Base-by-base conservation (phyloP, 2,888 invertebrate species). In the Mesopsocus fuscifrons region DNA sequence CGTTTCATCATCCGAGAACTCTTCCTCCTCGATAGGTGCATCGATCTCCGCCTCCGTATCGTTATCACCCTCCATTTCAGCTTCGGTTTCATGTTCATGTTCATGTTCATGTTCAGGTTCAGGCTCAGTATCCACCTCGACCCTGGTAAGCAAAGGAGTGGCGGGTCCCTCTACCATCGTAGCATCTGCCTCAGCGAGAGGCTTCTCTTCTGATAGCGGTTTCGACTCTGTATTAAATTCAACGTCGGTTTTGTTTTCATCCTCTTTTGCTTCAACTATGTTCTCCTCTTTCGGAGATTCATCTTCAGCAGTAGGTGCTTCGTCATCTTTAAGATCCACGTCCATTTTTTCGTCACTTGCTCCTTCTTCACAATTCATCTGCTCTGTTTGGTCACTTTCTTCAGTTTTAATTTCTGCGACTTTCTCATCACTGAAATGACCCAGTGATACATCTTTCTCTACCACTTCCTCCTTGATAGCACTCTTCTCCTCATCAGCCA, bases 331-430 rank as follows among this genome's bases (percentile, higher is more conserved):
- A n/a, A n/a, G n/a, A n/a, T n/a, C n/a, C n/a, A n/a, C n/a, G 46
- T 55, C 54, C 41, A 52, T 54, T 44, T 54, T 52, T 16, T 34
- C 34, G 40, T 47, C 47, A 11, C 45, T 47, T 43, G 58, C 55
- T 13, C 51, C 46, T 9, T 49, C 51, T n/a, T 51, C 15, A 3
- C 50, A 47, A n/a, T 48, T 47, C 42, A 55, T 55, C 33, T 53
- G 52, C 20, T 60, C 58, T 2, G 49, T 56, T 11, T 26, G 26
- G 17, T 45, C 48, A 46, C 51, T 54, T 26, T 61, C 61, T 47
- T 59, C 60, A 3, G 26, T 11, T 9, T 9, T 11, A 26, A 50
- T 45, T 51, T 61, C 59, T 49, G 64, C 61, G 44, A 57, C 57
- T 13, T 50, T 52, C 43, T 57, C 57, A 16, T 51, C 52, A n/a